These are phyloP conservation scores for Austrolebias charrua DNA, from an alignment of 2,797 vertebrate genomes.

Conservation along the genomic window DNA sequence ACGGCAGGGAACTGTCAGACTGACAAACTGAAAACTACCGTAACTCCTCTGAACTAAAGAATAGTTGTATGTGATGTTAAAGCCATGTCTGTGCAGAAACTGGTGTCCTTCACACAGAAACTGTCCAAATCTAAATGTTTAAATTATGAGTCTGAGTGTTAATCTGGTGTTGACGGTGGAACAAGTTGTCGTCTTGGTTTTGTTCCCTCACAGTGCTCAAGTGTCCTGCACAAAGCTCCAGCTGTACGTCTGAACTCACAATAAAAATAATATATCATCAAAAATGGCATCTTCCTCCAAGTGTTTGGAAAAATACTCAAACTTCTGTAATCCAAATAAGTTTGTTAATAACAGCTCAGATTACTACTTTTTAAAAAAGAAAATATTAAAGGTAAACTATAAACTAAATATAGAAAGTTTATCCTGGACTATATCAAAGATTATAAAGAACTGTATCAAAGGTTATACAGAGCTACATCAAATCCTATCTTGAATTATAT, in stretches of 20 bases:
- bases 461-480: too few relatives aligned
- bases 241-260: conserved; percentile 6
- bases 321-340: too few relatives aligned
- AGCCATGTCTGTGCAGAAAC: conserved; percentile 34
- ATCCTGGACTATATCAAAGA: too few relatives aligned
- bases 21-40: not conserved
- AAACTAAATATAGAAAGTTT: too few relatives aligned
- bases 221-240: conserved; percentile 10
- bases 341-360: too few relatives aligned
- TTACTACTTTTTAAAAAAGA: too few relatives aligned
- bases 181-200: conserved; percentile 1
- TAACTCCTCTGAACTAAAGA: not conserved
- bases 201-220: not conserved
- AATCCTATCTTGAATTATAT: too few relatives aligned
- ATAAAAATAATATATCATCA: too few relatives aligned
- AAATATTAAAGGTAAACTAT: too few relatives aligned
- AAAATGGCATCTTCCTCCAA: too few relatives aligned
- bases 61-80: conserved; percentile 16
- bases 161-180: conserved; percentile 2
- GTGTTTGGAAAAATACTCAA: too few relatives aligned
- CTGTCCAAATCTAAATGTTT: conserved; percentile 26
- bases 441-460: too few relatives aligned
- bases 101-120: conserved; percentile 7
- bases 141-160: conserved; percentile 40
- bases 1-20: not conserved